These are phyloP conservation scores for Chelonus insularis DNA, from an alignment of 1,140 invertebrate genomes.

Conservation along the genomic window DNA sequence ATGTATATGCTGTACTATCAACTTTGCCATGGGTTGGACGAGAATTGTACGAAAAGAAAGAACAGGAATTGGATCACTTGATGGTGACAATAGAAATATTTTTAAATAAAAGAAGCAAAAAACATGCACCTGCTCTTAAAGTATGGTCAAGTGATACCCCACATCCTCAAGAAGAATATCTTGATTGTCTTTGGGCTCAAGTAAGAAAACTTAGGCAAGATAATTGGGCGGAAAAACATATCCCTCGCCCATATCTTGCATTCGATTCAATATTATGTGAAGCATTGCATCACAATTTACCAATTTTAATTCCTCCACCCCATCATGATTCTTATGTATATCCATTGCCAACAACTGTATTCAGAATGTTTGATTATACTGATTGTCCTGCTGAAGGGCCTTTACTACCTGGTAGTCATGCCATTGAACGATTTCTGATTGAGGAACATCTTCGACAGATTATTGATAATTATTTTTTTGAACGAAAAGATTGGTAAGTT, in stretches of 20 bases:
- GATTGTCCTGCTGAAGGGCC: conserved; percentile 87
- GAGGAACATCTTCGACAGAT: conserved; percentile 97
- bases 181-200: conserved; percentile 97
- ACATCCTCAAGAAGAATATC: conserved; percentile 97
- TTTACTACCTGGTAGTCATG: conserved; percentile 90
- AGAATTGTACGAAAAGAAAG: conserved; percentile 96
- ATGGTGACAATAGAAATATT: conserved; percentile 94
- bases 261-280: conserved; percentile 96
- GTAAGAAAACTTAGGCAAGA: conserved; percentile 88
- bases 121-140: conserved; percentile 86
- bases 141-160: conserved; percentile 92
- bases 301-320: conserved; percentile 83
- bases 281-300: conserved; percentile 93
- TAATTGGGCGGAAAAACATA: conserved; percentile 97
- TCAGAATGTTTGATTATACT: conserved; percentile 97
- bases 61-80: conserved; percentile 88
- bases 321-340: conserved; percentile 88
- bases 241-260: conserved; percentile 90
- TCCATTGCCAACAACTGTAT: conserved; percentile 88
- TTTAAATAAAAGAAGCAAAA: conserved; percentile 89
- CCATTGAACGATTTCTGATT: conserved; percentile 96
- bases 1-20: conserved; percentile 90
- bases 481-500: conserved; percentile 96
- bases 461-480: conserved; percentile 83
- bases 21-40: conserved; percentile 94